phyloP scores from a whole-genome alignment of 2,113 vertebrate genomes.

The Podarcis muralis region DNA sequence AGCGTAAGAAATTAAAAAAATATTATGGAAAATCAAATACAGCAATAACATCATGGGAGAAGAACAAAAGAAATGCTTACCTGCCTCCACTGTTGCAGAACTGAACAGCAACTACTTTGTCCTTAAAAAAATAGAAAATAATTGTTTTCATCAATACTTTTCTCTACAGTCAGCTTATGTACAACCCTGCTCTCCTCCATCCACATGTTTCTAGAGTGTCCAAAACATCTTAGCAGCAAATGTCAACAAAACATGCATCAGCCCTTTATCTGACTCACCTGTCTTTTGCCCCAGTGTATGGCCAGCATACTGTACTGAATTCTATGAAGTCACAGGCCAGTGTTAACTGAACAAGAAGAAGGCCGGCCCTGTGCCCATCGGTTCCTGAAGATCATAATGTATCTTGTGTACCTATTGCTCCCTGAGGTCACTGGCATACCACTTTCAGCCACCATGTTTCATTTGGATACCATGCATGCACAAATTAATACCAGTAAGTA shows the following conservation, averaged over 20 bases:
- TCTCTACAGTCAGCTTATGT: neutral
- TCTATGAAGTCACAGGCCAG: neutral
- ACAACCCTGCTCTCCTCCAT: no score
- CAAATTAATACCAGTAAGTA: neutral
- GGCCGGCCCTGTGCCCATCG: neutral
- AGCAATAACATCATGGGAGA: neutral
- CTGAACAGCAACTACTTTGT: conserved; percentile 96
- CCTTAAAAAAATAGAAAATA: conserved; percentile 73
- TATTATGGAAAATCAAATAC: neutral
- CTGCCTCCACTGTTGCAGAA: conserved; percentile 96
- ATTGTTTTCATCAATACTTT: neutral
- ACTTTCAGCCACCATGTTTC: neutral
- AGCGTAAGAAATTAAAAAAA: neutral
- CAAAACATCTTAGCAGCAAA: neutral
- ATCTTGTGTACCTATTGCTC: neutral
- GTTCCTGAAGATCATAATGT: no score
- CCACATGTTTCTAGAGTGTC: neutral
- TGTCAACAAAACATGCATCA: neutral
- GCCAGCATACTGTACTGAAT: neutral
- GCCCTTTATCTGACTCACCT: neutral
- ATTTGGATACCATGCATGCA: neutral
- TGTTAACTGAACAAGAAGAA: neutral
- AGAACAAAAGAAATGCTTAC: conserved; percentile 74
- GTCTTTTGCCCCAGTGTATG: neutral
- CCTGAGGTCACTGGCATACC: neutral